A percentile compares a stretch with the other conserved stretches of the same genome.
phyloP scores from a whole-genome alignment of 2,797 vertebrate genomes.

The Sebastes diaconus region DNA sequence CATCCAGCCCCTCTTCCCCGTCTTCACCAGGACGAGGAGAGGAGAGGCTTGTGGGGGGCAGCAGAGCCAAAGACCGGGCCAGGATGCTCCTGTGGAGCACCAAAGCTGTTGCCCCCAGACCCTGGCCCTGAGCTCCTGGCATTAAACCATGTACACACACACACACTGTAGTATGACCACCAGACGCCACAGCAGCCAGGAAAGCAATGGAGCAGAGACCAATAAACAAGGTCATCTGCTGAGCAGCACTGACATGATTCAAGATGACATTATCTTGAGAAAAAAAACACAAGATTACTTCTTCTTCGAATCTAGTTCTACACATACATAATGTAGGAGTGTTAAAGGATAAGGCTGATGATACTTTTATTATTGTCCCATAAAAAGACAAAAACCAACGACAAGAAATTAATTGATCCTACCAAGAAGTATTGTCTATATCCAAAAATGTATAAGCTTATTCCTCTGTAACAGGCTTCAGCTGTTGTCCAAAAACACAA shows the following conservation, averaged over 20 bases:
- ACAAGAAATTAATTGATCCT: neutral
- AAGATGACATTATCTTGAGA: neutral
- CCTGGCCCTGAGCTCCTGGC: conserved; percentile 57
- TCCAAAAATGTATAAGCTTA: neutral
- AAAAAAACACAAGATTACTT: neutral
- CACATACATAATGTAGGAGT: too few species aligned
- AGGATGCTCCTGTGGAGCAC: conserved; percentile 74
- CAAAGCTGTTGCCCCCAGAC: conserved; percentile 72
- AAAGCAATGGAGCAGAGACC: conserved; percentile 30
- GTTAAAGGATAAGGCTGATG: neutral
- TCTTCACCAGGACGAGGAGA: conserved; percentile 25
- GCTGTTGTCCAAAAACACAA: neutral
- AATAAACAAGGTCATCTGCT: conserved; percentile 62
- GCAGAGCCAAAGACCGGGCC: conserved; percentile 54
- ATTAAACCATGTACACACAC: conserved; percentile 24
- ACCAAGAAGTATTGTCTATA: neutral
- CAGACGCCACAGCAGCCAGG: conserved; percentile 56
- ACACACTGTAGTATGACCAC: conserved; percentile 28
- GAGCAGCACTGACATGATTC: conserved; percentile 16
- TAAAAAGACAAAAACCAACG: neutral
- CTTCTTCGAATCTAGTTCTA: neutral
- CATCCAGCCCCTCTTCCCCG: conserved; percentile 13
- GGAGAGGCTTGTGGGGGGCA: conserved; percentile 26
- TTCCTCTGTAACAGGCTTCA: neutral
- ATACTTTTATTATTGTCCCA: neutral